Base-by-base conservation (phyloP, 2,888 invertebrate genomes). In the Ditula angustiorana region DNA sequence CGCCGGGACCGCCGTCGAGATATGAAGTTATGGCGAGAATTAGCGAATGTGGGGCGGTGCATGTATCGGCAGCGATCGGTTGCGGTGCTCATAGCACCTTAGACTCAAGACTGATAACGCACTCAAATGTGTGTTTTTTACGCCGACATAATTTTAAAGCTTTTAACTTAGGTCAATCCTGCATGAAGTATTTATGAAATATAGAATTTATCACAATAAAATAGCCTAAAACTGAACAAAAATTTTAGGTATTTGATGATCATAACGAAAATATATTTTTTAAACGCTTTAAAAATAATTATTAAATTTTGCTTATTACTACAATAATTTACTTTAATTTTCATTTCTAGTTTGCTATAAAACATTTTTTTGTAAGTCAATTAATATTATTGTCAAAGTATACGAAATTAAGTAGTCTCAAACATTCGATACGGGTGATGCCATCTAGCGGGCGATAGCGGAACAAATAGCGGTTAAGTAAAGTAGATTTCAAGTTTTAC, bases 21-120 rank as follows among this genome's bases (percentile, higher is more conserved):
- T 87, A 83, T 85, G 86, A 85, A 87, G 86, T 87, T 87, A 90
- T 87, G 80, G 87, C 85, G 87, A 86, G 89, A 92, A 92, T 92
- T 91, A 90, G 88, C 88, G 63, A 53, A 53, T 59, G 59, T 64
- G 64, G 58, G 64, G 90, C 90, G 87, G 83, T 85, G 88, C 85
- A 90, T 87, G 84, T 82, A 80, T 79, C 81, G 86, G 87, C 8
- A 28, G 24, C 55, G 55, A 56, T 56, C 26, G 55, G 37, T 19
- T 10, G 10, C 13, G 37, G 8, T 10, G 10, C 13, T 33, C 33
- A 33, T 13, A 37, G 41, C n/a, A 16, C 8, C 41, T n/a, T n/a
- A n/a, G n/a, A 10, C 41, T 41, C 16, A 13, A 5, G 13, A 13
- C 41, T 41, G 41, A 19, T 19, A 10, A 2, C 41, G 19, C 41